Base-by-base conservation (phyloP, 2,888 invertebrate species). In the Emmelina monodactyla region DNA sequence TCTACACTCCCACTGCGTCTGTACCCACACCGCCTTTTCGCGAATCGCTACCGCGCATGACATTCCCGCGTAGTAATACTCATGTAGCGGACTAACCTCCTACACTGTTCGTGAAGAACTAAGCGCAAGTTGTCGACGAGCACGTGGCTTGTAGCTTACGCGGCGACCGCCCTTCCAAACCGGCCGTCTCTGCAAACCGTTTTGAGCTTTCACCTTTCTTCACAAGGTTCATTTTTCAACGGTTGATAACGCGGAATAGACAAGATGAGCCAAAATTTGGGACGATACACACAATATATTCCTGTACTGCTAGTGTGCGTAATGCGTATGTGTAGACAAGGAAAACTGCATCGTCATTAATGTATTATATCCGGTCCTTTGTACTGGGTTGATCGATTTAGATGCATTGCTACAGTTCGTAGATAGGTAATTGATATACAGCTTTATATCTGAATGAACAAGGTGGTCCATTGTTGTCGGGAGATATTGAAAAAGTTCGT, bases 91-190 rank as follows among this genome's bases (percentile, higher is more conserved):
- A 75, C 76, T 75, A 72, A 64, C 76, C 78, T 75, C 76, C 72
- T 67, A 78, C 76, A 76, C 72, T 66, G 76, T 73, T 76, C 66
- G 75, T 67, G 75, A 76, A 76, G 76, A 79, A 79, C 78, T 66
- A 66, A 66, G 64, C 76, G 76, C 73, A 75, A 78, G 71, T 75
- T 69, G 65, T 68, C 62, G 70, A 63, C 61, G 62, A 66, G 75
- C 78, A 79, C 78, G 78, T 79, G 78, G 76, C 62, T 52, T 59
- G 64, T 64, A 70, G 73, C 76, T 72, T 75, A 75, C 70, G 66
- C 70, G 68, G 63, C 75, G 71, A 58, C 68, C 73, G 75, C 76
- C 75, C 76, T 73, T 67, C 75, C 70, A 68, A 65, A 69, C 65
- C 61, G 65, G 40, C 55, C 53, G 54, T 45, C 52, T 52, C 55